Evolutionary conservation across 1,140 invertebrate species (phyloP).

Genomic region (Grapholita molesta): DNA sequence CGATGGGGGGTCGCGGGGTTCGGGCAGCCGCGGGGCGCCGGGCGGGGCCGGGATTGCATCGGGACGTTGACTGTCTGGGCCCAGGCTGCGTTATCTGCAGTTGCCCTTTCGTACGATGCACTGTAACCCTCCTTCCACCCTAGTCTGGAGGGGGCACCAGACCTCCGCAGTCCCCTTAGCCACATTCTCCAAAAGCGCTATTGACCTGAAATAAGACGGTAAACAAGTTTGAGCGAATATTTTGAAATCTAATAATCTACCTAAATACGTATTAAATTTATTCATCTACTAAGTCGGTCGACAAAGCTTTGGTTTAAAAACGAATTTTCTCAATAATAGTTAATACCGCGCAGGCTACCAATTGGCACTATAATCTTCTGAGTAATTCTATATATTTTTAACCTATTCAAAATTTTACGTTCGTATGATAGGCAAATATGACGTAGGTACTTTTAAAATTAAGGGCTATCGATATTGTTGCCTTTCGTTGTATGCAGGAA

Average conservation of each 20-base stretch:
- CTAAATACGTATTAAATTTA: no score
- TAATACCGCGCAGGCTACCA: no score
- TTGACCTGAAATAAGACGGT: conserved; percentile 61
- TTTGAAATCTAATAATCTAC: background rate
- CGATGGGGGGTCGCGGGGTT: conserved; percentile 27
- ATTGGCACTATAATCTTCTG: no score
- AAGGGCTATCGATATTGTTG: no score
- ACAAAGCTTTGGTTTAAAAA: no score
- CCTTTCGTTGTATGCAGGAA: no score
- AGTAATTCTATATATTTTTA: no score
- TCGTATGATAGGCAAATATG: no score
- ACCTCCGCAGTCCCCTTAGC: conserved; percentile 59
- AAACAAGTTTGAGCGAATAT: conserved; percentile 33
- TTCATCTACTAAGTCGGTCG: no score
- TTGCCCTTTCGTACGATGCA: conserved; percentile 75
- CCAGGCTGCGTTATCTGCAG: conserved; percentile 73
- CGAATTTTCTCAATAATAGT: no score
- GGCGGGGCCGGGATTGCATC: conserved; percentile 55
- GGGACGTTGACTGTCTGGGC: conserved; percentile 75
- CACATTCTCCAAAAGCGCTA: conserved; percentile 56
- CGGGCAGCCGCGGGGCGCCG: conserved; percentile 30
- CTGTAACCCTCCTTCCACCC: conserved; percentile 69
- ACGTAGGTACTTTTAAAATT: no score
- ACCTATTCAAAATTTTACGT: no score
- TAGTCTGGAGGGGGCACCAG: conserved; percentile 46